A percentile compares a stretch with the other conserved stretches of the same genome.
Conservation (phyloP, 64 coral and sea anemone species). For the Actinia equina region DNA sequence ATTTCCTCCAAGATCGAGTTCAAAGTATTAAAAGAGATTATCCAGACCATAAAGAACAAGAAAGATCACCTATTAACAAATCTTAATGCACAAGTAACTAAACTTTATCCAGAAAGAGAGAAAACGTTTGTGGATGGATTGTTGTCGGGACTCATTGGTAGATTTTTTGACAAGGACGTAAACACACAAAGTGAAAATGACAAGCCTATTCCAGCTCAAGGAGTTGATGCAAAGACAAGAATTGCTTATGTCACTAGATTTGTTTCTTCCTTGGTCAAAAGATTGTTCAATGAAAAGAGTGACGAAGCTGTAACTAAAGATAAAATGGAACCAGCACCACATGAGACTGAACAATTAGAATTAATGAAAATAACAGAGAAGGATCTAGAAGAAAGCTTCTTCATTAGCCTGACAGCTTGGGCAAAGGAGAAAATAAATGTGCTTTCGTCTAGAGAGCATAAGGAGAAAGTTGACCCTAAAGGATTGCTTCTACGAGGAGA, state of each 20-base stretch:
- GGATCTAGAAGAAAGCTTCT: neutral
- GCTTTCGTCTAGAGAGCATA: neutral
- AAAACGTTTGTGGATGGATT: neutral
- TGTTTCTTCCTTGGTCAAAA: constrained; percentile 12
- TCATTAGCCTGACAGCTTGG: neutral
- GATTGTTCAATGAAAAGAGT: constrained; percentile 16
- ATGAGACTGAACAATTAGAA: neutral
- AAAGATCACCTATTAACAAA: constrained; percentile 22
- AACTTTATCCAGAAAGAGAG: constrained; percentile 26
- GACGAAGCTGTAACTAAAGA: neutral
- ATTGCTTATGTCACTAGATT: constrained; percentile 5
- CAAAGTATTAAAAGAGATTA: constrained; percentile 9
- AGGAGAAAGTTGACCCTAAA: neutral
- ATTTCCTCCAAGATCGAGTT: constrained; percentile 12
- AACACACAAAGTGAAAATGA: neutral
- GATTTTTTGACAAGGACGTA: neutral
- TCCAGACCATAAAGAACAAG: neutral
- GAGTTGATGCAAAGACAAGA: neutral
- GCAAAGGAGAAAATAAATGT: neutral
- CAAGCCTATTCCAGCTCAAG: neutral
- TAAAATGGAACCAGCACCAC: neutral
- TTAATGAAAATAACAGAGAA: neutral
- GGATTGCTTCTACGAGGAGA: neutral
- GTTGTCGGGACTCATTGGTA: neutral
- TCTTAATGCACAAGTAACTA: constrained; percentile 8